These are phyloP conservation scores for Syngnathus floridae DNA, from an alignment of 2,113 vertebrate species.

Conservation along the genomic window DNA sequence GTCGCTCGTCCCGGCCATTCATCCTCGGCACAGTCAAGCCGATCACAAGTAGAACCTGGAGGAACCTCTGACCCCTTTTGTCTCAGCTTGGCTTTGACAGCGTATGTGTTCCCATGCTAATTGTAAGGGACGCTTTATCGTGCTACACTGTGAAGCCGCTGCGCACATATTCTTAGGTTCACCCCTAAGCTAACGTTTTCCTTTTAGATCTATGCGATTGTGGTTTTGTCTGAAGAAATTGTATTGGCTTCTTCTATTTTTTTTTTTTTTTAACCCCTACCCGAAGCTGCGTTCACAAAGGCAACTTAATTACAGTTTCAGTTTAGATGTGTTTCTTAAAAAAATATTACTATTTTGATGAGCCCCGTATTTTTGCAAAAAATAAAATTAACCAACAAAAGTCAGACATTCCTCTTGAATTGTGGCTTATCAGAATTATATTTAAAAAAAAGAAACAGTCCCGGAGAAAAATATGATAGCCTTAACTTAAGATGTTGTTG, in stretches of 20 bases:
- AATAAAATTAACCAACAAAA: no score
- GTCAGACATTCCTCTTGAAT: no score
- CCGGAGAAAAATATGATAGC: no score
- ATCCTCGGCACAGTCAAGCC: slow-evolving; percentile 59
- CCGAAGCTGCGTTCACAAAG: slow-evolving; percentile 2
- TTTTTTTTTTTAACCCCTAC: not conserved
- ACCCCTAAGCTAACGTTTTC: slow-evolving; percentile 43
- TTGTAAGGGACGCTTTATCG: slow-evolving; percentile 63
- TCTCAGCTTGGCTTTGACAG: slow-evolving; percentile 54
- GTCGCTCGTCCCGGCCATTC: slow-evolving; percentile 61
- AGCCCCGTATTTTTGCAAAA: no score
- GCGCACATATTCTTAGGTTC: slow-evolving; percentile 57
- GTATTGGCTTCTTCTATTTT: slow-evolving; percentile 15
- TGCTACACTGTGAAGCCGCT: slow-evolving; percentile 56
- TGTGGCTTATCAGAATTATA: no score
- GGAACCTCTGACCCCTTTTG: slow-evolving; percentile 66
- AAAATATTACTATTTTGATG: no score
- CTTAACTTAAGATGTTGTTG: no score
- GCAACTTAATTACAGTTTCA: not conserved
- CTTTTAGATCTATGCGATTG: slow-evolving; percentile 31
- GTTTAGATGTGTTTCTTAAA: not conserved
- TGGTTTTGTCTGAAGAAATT: slow-evolving; percentile 37
- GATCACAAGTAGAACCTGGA: slow-evolving; percentile 66
- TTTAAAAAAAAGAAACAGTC: no score
- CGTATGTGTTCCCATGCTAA: slow-evolving; percentile 68